Conservation (phyloP, 2,888 invertebrate species). For the Xanthorhoe spadicearia region DNA sequence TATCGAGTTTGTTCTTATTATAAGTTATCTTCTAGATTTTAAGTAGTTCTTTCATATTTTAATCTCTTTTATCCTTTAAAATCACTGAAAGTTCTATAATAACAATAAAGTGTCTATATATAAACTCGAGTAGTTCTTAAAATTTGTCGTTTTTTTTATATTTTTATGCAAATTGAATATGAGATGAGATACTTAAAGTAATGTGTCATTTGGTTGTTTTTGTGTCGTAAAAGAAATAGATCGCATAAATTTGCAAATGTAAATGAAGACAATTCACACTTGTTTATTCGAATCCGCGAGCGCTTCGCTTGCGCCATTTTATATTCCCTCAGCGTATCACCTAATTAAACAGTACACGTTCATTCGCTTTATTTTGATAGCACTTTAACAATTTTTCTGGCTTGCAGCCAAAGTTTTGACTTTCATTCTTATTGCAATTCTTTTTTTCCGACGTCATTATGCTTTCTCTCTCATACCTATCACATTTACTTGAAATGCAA, state of each 20-base stretch:
- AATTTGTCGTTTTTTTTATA: background rate
- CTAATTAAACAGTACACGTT: conserved; percentile 22
- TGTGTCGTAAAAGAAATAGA: background rate
- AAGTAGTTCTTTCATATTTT: background rate
- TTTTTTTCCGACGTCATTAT: conserved; percentile 5
- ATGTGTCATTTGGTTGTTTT: background rate
- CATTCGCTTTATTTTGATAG: conserved; percentile 13
- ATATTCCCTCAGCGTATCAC: conserved; percentile 1
- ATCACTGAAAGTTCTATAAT: background rate
- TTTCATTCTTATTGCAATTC: conserved; percentile 23
- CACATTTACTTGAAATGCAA: background rate
- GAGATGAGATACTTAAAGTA: background rate
- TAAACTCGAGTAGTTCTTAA: too few relatives aligned
- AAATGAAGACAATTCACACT: conserved; percentile 12
- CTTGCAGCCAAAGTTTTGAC: conserved; percentile 20
- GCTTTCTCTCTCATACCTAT: background rate
- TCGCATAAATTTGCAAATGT: background rate
- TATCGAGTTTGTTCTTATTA: background rate
- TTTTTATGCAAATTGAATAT: background rate
- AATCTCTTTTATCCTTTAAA: background rate
- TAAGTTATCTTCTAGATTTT: background rate
- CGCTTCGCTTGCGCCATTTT: conserved; percentile 3
- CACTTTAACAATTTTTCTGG: conserved; percentile 22
- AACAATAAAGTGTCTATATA: too few relatives aligned
- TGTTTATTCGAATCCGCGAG: conserved; percentile 21